A percentile compares a stretch with the other conserved stretches of the same genome.
These are phyloP conservation scores for Phaetusa simplex DNA, from an alignment of 2,113 vertebrate genomes.

Conservation along the genomic window DNA sequence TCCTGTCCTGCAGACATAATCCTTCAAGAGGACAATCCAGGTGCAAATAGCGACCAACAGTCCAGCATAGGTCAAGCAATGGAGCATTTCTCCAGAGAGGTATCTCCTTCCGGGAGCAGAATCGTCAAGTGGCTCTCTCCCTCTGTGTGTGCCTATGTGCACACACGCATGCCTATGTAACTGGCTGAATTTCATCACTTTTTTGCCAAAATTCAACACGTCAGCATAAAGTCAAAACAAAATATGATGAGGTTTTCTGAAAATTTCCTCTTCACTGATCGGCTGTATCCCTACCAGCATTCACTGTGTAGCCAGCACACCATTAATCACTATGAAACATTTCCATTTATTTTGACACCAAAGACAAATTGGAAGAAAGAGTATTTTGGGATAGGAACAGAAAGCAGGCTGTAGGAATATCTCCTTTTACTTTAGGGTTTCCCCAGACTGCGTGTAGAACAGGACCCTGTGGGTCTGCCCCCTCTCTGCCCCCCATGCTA, in stretches of 20 bases:
- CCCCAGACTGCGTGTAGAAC: neutral
- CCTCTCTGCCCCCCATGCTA: neutral
- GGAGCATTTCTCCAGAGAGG: neutral
- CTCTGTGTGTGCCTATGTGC: rapidly evolving
- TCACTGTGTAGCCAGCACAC: constrained; percentile 19
- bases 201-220: neutral
- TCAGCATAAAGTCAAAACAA: constrained; percentile 43
- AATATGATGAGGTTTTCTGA: constrained; percentile 36
- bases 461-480: neutral
- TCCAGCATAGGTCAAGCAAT: neutral
- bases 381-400: neutral
- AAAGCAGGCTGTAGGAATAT: neutral
- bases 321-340: constrained; percentile 51
- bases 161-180: neutral
- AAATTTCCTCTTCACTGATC: constrained; percentile 20
- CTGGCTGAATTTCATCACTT: neutral
- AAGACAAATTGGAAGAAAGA: constrained; percentile 35
- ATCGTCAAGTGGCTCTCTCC: neutral
- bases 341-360: constrained; percentile 57
- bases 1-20: neutral
- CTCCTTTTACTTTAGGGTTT: neutral
- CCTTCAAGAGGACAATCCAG: neutral
- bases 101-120: neutral
- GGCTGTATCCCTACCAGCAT: neutral
- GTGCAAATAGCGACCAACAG: neutral